A percentile compares a stretch with the other conserved stretches of the same genome.
phyloP scores from a whole-genome alignment of 2,113 vertebrate genomes.

The Mirounga angustirostris region DNA sequence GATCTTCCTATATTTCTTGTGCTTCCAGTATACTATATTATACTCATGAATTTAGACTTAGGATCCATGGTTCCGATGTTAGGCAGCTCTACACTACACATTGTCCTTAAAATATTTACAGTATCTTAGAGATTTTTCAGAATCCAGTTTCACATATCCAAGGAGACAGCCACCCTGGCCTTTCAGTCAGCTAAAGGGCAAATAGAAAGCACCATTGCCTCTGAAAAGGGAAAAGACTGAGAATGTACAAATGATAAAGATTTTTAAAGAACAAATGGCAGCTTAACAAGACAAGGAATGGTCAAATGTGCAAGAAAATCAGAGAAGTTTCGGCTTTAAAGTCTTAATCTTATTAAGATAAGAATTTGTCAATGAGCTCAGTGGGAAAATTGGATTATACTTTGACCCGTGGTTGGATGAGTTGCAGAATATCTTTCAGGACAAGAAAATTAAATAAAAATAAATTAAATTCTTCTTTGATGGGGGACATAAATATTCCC shows the following conservation, averaged over 20 bases:
- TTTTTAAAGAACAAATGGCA: conserved; percentile 51
- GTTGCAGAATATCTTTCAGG: conserved; percentile 59
- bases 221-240: neutral
- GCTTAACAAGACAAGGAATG: conserved; percentile 24
- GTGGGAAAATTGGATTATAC: conserved; percentile 68
- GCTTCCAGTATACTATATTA: neutral
- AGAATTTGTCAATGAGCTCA: conserved; percentile 64
- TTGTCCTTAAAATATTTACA: neutral
- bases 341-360: conserved; percentile 72
- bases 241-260: neutral
- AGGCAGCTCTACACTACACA: neutral
- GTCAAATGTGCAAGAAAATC: conserved; percentile 20
- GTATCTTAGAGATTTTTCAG: neutral
- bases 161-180: neutral
- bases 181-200: conserved; percentile 42
- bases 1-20: neutral
- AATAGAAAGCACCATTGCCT: neutral
- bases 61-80: neutral
- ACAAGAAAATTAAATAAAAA: conserved; percentile 71
- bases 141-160: neutral
- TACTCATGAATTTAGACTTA: neutral
- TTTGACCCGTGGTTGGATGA: conserved; percentile 49
- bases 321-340: conserved; percentile 44
- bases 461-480: conserved; percentile 69
- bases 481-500: conserved; percentile 30